Conservation (phyloP, 2,113 vertebrate species). For the Mus musculus region DNA sequence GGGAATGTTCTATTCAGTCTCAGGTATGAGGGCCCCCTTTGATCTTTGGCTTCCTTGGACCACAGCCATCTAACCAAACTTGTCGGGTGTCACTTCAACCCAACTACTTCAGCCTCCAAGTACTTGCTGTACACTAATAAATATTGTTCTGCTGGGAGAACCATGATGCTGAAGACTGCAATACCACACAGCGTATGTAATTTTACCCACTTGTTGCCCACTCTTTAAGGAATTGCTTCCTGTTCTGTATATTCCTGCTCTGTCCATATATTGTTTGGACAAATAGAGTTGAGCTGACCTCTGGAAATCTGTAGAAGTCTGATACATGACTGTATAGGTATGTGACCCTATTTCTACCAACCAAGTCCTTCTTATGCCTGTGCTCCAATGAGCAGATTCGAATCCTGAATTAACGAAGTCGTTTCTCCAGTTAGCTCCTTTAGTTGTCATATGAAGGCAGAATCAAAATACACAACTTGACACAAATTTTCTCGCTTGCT, state of each 20-base stretch:
- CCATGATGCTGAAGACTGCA: neutral
- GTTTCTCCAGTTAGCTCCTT: neutral
- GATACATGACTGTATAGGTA: neutral
- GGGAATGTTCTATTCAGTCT: constrained; percentile 95
- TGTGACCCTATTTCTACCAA: neutral
- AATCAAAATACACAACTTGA: constrained; percentile 14
- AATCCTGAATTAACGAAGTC: neutral
- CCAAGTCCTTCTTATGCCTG: neutral
- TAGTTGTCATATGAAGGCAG: neutral
- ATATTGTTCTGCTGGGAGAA: neutral
- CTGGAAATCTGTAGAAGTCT: constrained; percentile 10
- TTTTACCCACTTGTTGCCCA: neutral
- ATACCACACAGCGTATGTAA: neutral
- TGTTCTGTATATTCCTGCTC: neutral
- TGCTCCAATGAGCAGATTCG: neutral
- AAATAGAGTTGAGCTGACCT: neutral
- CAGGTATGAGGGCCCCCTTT: constrained; percentile 84
- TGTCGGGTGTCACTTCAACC: neutral
- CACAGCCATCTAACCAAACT: rapidly evolving
- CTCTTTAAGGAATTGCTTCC: constrained; percentile 29
- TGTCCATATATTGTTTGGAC: neutral
- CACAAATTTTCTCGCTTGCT: neutral
- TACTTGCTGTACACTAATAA: no score
- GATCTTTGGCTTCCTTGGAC: neutral
- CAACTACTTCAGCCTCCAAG: neutral